A percentile compares a stretch with the other conserved stretches of the same genome.
Evolutionary conservation across 2,797 vertebrate species (phyloP).

Genomic region (Gymnothorax javanicus): DNA sequence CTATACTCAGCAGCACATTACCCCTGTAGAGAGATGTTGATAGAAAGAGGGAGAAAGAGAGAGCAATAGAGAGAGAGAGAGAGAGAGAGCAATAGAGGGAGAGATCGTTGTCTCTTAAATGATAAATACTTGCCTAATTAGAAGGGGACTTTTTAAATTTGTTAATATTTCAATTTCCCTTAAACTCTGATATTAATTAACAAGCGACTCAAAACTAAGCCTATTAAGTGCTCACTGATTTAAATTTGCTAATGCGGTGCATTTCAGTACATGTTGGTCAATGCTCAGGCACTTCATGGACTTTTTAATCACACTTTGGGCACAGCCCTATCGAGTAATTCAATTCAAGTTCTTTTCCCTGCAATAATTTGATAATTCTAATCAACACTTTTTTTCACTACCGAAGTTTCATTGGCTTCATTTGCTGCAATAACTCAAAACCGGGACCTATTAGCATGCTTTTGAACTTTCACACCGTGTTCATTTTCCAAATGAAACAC

Average conservation of each 20-base stretch:
- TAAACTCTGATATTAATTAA: neutral
- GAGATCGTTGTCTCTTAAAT: neutral
- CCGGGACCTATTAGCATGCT: slow-evolving; percentile 64
- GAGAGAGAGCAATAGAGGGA: neutral
- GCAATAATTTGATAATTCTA: slow-evolving; percentile 47
- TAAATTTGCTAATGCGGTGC: slow-evolving; percentile 20
- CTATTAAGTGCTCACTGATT: slow-evolving; percentile 22
- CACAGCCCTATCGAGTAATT: slow-evolving; percentile 42
- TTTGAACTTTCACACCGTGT: slow-evolving; percentile 72
- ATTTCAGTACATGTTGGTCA: slow-evolving; percentile 41
- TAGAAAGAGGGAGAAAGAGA: neutral
- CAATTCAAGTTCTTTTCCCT: slow-evolving; percentile 37
- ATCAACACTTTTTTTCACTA: slow-evolving; percentile 45
- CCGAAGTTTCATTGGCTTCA: slow-evolving; percentile 51
- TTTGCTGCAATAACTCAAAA: slow-evolving; percentile 51
- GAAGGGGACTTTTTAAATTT: neutral
- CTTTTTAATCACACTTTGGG: slow-evolving; percentile 24
- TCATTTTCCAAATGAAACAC: slow-evolving; percentile 73
- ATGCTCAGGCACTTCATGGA: slow-evolving; percentile 20
- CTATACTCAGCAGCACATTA: neutral
- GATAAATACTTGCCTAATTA: neutral
- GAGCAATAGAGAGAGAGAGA: neutral
- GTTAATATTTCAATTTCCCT: neutral
- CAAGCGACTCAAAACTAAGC: neutral
- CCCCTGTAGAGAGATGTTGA: neutral